phyloP scores from a whole-genome alignment of 2,888 invertebrate genomes.

The Sminthurides aquaticus region DNA sequence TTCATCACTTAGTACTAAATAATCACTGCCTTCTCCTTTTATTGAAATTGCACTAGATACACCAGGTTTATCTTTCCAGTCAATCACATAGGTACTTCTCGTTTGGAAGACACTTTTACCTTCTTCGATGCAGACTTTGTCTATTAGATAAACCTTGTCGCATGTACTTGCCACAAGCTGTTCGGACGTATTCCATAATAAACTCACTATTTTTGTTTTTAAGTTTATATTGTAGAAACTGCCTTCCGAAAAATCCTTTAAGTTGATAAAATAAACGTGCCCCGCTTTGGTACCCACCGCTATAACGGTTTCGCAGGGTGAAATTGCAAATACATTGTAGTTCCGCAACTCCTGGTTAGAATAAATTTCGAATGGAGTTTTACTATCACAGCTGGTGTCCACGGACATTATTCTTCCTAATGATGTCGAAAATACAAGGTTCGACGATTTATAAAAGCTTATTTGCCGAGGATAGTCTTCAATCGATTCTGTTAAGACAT shows the following conservation, averaged over 20 bases:
- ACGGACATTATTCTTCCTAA: too few relatives aligned
- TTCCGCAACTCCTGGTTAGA: not conserved
- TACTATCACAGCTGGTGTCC: too few relatives aligned
- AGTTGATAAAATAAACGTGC: not conserved
- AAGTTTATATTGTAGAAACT: not conserved
- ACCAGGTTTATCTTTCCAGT: slow-evolving; percentile 20
- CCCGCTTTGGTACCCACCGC: slow-evolving; percentile 13
- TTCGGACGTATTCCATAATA: not conserved
- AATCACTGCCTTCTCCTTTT: not conserved
- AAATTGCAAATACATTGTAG: slow-evolving; percentile 7
- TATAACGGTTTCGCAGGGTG: not conserved
- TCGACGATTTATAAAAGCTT: not conserved
- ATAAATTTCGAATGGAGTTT: too few relatives aligned
- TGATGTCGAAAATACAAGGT: slow-evolving; percentile 2
- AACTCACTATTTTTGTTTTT: slow-evolving; percentile 15
- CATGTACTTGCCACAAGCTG: slow-evolving; percentile 1
- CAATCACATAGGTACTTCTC: not conserved
- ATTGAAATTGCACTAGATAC: not conserved
- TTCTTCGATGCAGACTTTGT: not conserved
- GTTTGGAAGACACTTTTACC: not conserved
- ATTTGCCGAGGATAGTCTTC: slow-evolving; percentile 10
- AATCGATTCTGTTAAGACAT: too few relatives aligned
- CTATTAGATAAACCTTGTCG: not conserved
- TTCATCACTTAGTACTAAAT: slow-evolving; percentile 13
- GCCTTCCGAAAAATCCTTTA: not conserved